Base-by-base conservation (phyloP, 2,888 invertebrate genomes). In the Cheilosia vernalis region DNA sequence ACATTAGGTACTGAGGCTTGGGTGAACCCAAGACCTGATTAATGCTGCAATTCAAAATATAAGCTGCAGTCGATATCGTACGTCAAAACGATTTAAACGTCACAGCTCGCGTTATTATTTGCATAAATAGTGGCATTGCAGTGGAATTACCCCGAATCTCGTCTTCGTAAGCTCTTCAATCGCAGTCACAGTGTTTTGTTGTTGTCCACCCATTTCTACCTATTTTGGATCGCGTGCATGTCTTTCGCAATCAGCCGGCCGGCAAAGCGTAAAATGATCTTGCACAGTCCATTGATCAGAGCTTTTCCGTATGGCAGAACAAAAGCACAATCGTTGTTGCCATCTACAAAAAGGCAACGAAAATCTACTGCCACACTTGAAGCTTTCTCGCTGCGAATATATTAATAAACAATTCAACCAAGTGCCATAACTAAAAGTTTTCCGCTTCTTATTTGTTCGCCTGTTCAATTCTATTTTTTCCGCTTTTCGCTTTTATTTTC, bases 211-310 rank as follows among this genome's bases (percentile, higher is more conserved):
- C 10, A 10, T 17, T 21, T 30, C 13, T 44, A 3, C 17, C 44
- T 1, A 19, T 21, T 49, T 49, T 17, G n/a, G 49, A 10, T 55
- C n/a, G 15, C 3, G 27, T 61, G 1, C n/a, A 2, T 4, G 4
- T 19, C 10, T 5, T 53, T 21, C 10, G 44, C 4, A 42, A 51
- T 30, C 51, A 60, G 30, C 72, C 79, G 58, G 79, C 64, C 64
- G 58, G 79, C 30, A 53, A 53, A 7, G 42, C 51, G 19, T 55
- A 66, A 72, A 44, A 2, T 37, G 64, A 79, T 73, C 47, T 60
- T 64, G 10, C 40, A 24, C 27, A 40, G 33, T 17, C 44, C 53
- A 51, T 17, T 44, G 66, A 79, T 44, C 58, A 58, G 24, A 80
- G 73, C 79, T 80, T 66, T 66, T 2, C 9, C 10, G 7, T 33